A percentile compares a stretch with the other conserved stretches of the same genome.
These are phyloP conservation scores for Vultur gryphus DNA, from an alignment of 2,797 vertebrate genomes.

Conservation along the genomic window DNA sequence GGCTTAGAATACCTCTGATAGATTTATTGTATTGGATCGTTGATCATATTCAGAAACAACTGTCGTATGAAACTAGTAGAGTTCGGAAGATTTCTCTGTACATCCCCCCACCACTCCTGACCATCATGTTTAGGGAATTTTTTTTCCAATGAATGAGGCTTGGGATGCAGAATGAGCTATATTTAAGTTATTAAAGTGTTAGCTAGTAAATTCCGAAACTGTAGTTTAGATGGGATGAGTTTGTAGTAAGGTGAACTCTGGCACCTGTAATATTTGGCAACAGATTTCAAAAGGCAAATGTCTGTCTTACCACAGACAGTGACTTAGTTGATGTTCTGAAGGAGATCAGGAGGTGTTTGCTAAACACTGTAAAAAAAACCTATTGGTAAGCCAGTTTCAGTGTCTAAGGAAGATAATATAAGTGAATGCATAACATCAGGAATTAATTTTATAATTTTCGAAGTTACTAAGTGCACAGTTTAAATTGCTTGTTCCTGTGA, in stretches of 20 bases:
- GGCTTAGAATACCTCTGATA: not conserved
- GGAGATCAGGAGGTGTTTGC: not conserved
- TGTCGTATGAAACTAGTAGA: accelerated
- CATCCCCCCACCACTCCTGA: accelerated
- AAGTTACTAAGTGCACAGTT: not conserved
- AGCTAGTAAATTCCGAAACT: not conserved
- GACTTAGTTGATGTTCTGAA: not conserved
- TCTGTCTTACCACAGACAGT: not conserved
- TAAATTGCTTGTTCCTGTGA: not conserved
- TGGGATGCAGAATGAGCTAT: not conserved
- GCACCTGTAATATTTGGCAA: not conserved
- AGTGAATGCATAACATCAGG: not conserved
- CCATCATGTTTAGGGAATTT: not conserved
- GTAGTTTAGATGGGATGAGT: not conserved
- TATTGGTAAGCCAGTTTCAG: not conserved
- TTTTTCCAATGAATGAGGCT: not conserved
- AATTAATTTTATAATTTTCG: not conserved
- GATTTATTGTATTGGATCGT: not conserved
- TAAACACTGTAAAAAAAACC: not conserved
- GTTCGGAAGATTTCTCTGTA: not conserved
- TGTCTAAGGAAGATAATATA: not conserved
- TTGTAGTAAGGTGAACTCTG: not conserved
- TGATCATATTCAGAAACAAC: not conserved
- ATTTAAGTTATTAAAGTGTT: not conserved
- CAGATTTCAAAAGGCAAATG: not conserved